Conservation (phyloP, 2,888 invertebrate species). For the Labia minor region DNA sequence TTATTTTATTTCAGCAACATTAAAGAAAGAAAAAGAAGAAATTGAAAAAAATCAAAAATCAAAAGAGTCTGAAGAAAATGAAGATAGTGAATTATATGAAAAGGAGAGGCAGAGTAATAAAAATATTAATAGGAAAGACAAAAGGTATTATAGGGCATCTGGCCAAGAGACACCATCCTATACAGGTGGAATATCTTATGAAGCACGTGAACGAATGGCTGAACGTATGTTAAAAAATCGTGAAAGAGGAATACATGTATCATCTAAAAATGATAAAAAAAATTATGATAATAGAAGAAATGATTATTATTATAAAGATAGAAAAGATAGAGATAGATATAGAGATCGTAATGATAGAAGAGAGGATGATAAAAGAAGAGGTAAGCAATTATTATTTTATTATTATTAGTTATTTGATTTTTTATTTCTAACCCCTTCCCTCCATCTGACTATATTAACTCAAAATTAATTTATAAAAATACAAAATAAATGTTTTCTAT, state of each 20-base stretch:
- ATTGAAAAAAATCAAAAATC: slow-evolving; percentile 30
- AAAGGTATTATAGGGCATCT: slow-evolving; percentile 61
- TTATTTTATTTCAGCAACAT: slow-evolving; percentile 30
- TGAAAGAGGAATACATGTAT: slow-evolving; percentile 60
- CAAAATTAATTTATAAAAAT: too few relatives aligned
- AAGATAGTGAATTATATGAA: slow-evolving; percentile 31
- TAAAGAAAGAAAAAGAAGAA: slow-evolving; percentile 33
- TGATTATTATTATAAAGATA: slow-evolving; percentile 25
- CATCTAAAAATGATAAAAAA: slow-evolving; percentile 46
- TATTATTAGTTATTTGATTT: too few relatives aligned
- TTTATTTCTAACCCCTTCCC: too few relatives aligned
- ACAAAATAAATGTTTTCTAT: too few relatives aligned
- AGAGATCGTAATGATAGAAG: slow-evolving; percentile 30
- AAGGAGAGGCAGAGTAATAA: too few relatives aligned
- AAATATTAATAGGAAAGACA: slow-evolving; percentile 24
- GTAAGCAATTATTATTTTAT: slow-evolving; percentile 26
- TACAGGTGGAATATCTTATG: slow-evolving; percentile 80
- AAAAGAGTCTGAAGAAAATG: slow-evolving; percentile 28
- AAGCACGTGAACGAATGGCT: slow-evolving; percentile 60
- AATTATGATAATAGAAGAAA: slow-evolving; percentile 38
- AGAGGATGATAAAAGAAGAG: slow-evolving; percentile 31
- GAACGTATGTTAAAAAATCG: slow-evolving; percentile 50
- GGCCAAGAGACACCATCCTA: slow-evolving; percentile 87
- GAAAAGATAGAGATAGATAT: slow-evolving; percentile 30
- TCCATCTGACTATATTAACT: too few relatives aligned